Percentiles rank a stretch among this genome's conserved stretches.
Evolutionary conservation across 2,797 vertebrate genomes (phyloP).

Genomic region (Argyrosomus regius): DNA sequence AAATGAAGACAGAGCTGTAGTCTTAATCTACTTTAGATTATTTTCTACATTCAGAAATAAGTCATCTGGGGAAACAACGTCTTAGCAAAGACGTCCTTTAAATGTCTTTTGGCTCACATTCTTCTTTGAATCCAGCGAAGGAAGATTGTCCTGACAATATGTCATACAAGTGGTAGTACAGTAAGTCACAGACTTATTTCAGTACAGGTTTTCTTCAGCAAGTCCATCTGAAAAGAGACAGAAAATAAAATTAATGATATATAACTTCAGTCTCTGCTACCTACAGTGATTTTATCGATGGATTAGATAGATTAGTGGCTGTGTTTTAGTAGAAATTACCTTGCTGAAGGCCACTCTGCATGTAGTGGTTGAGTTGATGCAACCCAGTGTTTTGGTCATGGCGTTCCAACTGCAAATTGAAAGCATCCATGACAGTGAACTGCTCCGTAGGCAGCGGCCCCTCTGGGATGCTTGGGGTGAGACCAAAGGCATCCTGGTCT

Average conservation of each 20-base stretch:
- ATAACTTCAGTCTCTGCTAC: background rate
- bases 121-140: conserved; percentile 63
- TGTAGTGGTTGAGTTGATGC: conserved; percentile 82
- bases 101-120: conserved; percentile 40
- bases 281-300: background rate
- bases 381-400: conserved; percentile 77
- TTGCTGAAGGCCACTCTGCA: conserved; percentile 75
- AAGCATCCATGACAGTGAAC: conserved; percentile 57
- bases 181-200: conserved; percentile 85
- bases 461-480: conserved; percentile 30
- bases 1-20: conserved; percentile 53
- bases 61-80: conserved; percentile 38
- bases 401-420: conserved; percentile 59
- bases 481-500: conserved; percentile 15
- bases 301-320: background rate
- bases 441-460: conserved; percentile 50
- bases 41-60: conserved; percentile 38
- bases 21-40: conserved; percentile 44
- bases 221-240: conserved; percentile 76
- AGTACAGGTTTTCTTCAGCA: conserved; percentile 82
- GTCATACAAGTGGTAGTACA: conserved; percentile 78
- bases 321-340: conserved; percentile 58
- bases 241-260: conserved; percentile 29
- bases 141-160: conserved; percentile 82
- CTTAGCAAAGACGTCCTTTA: conserved; percentile 43